Conservation (phyloP, 2,797 vertebrate genomes). For the Schizothorax lantsangensis region DNA sequence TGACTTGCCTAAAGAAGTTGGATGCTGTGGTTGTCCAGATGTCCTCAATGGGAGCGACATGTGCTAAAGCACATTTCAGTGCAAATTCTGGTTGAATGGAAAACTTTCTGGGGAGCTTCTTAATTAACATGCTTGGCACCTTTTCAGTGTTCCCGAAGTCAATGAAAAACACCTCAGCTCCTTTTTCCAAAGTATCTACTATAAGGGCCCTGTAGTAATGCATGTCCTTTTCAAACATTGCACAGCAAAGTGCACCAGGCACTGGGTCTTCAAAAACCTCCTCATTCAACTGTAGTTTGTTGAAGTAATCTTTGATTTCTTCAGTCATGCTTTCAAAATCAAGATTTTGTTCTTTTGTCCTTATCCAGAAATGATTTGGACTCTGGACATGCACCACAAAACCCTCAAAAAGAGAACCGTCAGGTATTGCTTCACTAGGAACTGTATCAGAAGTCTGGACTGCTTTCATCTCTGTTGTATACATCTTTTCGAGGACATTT, state of each 20-base stretch:
- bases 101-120: constrained; percentile 84
- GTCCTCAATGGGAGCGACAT: constrained; percentile 77
- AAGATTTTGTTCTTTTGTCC: constrained; percentile 75
- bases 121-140: constrained; percentile 82
- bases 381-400: constrained; percentile 82
- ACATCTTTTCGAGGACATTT: constrained; percentile 13
- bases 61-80: constrained; percentile 83
- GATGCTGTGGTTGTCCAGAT: constrained; percentile 80
- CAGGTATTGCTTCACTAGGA: constrained; percentile 74
- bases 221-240: constrained; percentile 84
- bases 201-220: constrained; percentile 87
- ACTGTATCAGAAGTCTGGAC: constrained; percentile 55
- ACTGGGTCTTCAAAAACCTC: constrained; percentile 81
- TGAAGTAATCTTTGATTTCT: constrained; percentile 77
- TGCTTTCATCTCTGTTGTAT: constrained; percentile 59
- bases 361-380: constrained; percentile 90
- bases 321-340: constrained; percentile 85
- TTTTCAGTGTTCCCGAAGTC: constrained; percentile 93
- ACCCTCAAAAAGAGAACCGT: constrained; percentile 74
- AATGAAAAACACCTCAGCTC: constrained; percentile 84
- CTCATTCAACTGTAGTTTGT: constrained; percentile 74
- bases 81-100: constrained; percentile 81
- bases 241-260: constrained; percentile 86
- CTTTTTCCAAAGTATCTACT: constrained; percentile 72
- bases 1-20: constrained; percentile 81